Evolutionary conservation across 1,140 invertebrate genomes (phyloP).

Genomic region (Conus ventricosus): DNA sequence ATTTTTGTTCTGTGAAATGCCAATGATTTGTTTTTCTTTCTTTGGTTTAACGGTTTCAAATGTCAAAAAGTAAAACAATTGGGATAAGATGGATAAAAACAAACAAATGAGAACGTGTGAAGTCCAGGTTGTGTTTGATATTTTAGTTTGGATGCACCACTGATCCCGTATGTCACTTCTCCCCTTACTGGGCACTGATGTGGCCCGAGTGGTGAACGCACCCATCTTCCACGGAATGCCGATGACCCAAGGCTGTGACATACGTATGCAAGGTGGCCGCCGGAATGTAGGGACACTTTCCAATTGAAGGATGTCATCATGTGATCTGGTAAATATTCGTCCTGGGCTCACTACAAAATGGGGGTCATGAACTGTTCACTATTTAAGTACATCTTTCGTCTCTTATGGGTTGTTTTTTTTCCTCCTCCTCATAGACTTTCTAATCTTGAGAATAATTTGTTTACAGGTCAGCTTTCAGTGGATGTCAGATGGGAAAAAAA

Average conservation of each 20-base stretch:
- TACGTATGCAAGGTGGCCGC: slow-evolving; percentile 98
- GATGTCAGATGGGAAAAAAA: too few species aligned
- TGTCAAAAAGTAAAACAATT: background rate
- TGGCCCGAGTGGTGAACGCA: slow-evolving; percentile 98
- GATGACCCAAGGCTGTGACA: slow-evolving; percentile 98
- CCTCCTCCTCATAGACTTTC: too few species aligned
- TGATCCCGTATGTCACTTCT: slow-evolving; percentile 97
- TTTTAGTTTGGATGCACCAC: slow-evolving; percentile 96
- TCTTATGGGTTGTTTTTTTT: too few species aligned
- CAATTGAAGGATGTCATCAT: slow-evolving; percentile 99
- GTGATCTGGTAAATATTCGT: slow-evolving; percentile 85
- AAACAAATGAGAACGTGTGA: background rate
- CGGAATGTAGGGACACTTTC: slow-evolving; percentile 97
- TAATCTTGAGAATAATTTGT: too few species aligned
- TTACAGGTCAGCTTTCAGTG: too few species aligned
- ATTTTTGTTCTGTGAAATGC: background rate
- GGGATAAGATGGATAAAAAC: background rate
- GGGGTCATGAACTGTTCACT: too few species aligned
- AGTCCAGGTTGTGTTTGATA: background rate
- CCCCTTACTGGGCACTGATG: slow-evolving; percentile 99
- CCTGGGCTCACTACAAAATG: too few species aligned
- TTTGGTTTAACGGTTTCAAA: background rate
- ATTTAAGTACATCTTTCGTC: too few species aligned
- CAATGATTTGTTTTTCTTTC: too few species aligned
- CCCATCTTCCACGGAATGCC: slow-evolving; percentile 99